Evolutionary conservation across 2,113 vertebrate species (phyloP).

Genomic region (Fulica atra): DNA sequence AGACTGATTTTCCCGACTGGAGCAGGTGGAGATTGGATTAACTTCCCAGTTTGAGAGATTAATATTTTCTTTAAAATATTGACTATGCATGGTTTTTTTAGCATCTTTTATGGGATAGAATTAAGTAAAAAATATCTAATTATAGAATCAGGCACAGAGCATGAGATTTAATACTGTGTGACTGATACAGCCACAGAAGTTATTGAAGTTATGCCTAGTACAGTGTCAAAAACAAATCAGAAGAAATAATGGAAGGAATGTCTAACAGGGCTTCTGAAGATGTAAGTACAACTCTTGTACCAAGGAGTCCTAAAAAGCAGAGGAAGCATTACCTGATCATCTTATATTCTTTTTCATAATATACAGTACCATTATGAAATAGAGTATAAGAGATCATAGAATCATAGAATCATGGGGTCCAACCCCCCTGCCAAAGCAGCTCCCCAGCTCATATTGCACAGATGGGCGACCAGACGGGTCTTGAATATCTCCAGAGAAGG

Average conservation of each 20-base stretch:
- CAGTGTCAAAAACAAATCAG: background rate
- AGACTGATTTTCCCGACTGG: background rate
- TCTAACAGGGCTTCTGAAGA: background rate
- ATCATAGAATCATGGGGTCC: too few species aligned
- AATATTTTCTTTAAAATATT: background rate
- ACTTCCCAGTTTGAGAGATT: background rate
- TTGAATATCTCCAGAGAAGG: too few species aligned
- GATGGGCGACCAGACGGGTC: too few species aligned
- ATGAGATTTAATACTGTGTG: background rate
- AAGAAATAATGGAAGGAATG: background rate
- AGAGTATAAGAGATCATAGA: background rate
- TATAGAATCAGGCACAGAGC: background rate
- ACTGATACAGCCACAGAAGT: background rate
- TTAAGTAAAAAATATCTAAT: background rate
- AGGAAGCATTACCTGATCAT: background rate
- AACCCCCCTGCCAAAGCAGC: too few species aligned
- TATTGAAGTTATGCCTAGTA: background rate
- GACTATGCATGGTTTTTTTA: rapidly evolving
- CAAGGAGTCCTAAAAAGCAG: background rate
- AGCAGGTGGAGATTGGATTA: background rate
- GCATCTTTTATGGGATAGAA: background rate
- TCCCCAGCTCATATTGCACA: too few species aligned
- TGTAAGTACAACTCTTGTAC: background rate
- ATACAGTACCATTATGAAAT: background rate
- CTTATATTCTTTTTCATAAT: background rate